A percentile compares a stretch with the other conserved stretches of the same genome.
Conservation (phyloP, 2,888 invertebrate species). For the Drosophila picticornis region DNA sequence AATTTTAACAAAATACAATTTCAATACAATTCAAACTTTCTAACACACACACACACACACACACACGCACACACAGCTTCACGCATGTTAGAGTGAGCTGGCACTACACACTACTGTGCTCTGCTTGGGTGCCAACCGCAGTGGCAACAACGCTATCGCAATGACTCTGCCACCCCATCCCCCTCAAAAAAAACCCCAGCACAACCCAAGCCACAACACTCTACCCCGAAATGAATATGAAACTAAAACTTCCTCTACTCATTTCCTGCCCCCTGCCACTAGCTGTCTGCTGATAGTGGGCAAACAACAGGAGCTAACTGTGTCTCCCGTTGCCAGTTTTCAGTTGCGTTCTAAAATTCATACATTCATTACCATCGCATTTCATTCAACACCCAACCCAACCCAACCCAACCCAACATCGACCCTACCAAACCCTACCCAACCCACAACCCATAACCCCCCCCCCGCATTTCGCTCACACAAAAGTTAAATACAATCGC, state of each 20-base stretch:
- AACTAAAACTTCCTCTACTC: constrained; percentile 83
- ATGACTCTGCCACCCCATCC: constrained; percentile 49
- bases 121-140: constrained; percentile 62
- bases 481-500: constrained; percentile 79
- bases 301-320: constrained; percentile 75
- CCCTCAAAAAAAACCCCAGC: not conserved
- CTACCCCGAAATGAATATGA: constrained; percentile 63
- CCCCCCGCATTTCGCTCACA: not conserved
- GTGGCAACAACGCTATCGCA: constrained; percentile 72
- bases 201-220: not conserved
- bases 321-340: constrained; percentile 73
- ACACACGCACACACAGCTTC: constrained; percentile 10
- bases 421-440: constrained; percentile 6
- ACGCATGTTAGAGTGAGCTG: constrained; percentile 38
- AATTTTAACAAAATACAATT: constrained; percentile 83
- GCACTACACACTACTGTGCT: constrained; percentile 12
- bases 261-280: constrained; percentile 64
- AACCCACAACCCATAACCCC: not conserved
- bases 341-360: constrained; percentile 82
- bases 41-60: constrained; percentile 68
- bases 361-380: constrained; percentile 83
- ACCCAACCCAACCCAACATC: constrained; percentile 10
- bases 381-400: constrained; percentile 57
- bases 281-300: constrained; percentile 49
- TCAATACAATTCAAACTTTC: constrained; percentile 84